These are phyloP conservation scores for Labia minor DNA, from an alignment of 2,888 invertebrate genomes.

Conservation along the genomic window DNA sequence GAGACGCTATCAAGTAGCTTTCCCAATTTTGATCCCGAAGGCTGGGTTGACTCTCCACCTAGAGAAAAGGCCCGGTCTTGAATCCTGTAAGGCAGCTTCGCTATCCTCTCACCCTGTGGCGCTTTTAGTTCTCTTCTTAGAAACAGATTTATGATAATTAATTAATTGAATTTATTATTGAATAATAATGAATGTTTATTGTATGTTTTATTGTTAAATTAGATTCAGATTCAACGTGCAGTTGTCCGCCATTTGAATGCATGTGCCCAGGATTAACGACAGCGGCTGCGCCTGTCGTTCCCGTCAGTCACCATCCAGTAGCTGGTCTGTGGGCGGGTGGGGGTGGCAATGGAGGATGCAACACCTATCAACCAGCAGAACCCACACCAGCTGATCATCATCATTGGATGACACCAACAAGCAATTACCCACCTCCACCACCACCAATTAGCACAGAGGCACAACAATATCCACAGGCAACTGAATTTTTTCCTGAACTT, in stretches of 20 bases:
- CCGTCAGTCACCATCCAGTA: constrained; percentile 20
- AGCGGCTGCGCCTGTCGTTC: constrained; percentile 19
- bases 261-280: constrained; percentile 40
- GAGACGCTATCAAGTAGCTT: too few relatives aligned
- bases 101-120: too few relatives aligned
- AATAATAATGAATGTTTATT: too few relatives aligned
- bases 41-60: too few relatives aligned
- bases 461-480: constrained; percentile 36
- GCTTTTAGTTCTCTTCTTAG: too few relatives aligned
- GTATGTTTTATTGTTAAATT: too few relatives aligned
- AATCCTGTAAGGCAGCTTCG: too few relatives aligned
- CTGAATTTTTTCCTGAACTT: constrained; percentile 41
- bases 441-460: constrained; percentile 35
- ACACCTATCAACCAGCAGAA: constrained; percentile 17
- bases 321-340: constrained; percentile 16
- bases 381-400: constrained; percentile 19
- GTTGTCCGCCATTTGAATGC: constrained; percentile 66
- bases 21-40: too few relatives aligned
- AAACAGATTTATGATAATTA: too few relatives aligned
- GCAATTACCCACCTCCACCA: constrained; percentile 32
- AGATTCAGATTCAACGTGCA: constrained; percentile 50
- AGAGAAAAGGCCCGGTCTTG: too few relatives aligned
- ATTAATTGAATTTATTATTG: too few relatives aligned
- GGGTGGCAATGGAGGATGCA: constrained; percentile 20
- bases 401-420: constrained; percentile 25